Evolutionary conservation across 2,888 invertebrate genomes (phyloP).

Genomic region (Mactromeris polynyma): DNA sequence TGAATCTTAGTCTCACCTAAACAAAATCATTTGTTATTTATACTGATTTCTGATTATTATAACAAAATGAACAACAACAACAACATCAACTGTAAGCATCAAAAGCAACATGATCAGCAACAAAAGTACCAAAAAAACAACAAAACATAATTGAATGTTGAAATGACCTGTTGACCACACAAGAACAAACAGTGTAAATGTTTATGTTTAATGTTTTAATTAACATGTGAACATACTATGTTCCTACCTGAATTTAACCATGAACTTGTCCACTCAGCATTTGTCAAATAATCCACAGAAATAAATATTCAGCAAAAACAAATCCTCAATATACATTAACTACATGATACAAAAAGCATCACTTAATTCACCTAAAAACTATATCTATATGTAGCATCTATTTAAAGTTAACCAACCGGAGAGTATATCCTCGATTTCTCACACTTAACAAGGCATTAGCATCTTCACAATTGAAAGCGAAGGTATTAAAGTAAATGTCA

Average conservation of each 20-base stretch:
- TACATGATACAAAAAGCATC: background rate
- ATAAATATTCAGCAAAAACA: background rate
- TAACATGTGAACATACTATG: background rate
- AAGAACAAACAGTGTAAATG: background rate
- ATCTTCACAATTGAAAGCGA: constrained; percentile 29
- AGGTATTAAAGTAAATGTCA: constrained; percentile 41
- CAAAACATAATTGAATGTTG: too few species aligned
- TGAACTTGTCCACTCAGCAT: background rate
- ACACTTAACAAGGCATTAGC: constrained; percentile 28
- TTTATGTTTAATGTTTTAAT: background rate
- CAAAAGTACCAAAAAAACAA: too few species aligned
- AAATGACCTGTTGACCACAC: too few species aligned
- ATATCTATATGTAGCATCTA: constrained; percentile 20
- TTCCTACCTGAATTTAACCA: background rate
- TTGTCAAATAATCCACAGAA: background rate
- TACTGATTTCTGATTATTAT: too few species aligned
- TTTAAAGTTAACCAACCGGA: constrained; percentile 27
- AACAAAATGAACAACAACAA: too few species aligned
- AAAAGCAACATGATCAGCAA: too few species aligned
- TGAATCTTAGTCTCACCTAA: too few species aligned
- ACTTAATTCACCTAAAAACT: constrained; percentile 15
- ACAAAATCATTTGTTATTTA: too few species aligned
- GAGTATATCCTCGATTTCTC: constrained; percentile 31
- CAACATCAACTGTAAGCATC: too few species aligned
- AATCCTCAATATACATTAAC: background rate